phyloP scores from a whole-genome alignment of 2,113 vertebrate species.

The Salvelinus namaycush region DNA sequence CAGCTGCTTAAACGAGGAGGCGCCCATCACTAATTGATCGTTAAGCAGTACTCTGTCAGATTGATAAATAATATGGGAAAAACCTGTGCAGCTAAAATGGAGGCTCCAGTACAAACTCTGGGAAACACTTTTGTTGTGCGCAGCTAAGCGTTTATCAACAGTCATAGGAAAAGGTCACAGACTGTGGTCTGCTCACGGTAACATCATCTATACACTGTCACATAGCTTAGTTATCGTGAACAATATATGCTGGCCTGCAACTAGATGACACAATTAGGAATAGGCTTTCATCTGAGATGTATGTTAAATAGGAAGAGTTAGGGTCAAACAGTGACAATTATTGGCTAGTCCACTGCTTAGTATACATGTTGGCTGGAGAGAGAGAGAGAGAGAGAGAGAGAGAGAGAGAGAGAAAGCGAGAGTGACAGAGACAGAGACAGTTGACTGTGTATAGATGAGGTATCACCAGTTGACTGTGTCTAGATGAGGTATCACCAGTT shows the following conservation, averaged over 20 bases:
- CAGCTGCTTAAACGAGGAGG: conserved; percentile 9
- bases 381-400: background rate
- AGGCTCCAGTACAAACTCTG: background rate
- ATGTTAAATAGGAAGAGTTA: conserved; percentile 4
- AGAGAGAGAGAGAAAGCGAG: background rate
- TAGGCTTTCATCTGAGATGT: background rate
- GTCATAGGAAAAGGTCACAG: conserved; percentile 32
- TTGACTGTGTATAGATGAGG: too few species aligned
- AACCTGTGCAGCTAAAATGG: too few species aligned
- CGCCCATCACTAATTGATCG: conserved; percentile 24
- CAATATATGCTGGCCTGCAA: background rate
- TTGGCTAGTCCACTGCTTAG: background rate
- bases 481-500: too few species aligned
- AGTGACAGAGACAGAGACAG: too few species aligned
- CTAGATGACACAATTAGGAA: background rate
- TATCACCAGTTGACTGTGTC: too few species aligned
- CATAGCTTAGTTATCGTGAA: background rate
- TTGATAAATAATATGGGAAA: conserved; percentile 46
- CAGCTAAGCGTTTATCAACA: conserved; percentile 27
- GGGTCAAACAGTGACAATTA: conserved; percentile 22
- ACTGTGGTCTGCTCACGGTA: background rate
- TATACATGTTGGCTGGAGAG: background rate
- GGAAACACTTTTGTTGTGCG: background rate
- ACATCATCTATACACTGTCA: conserved; percentile 6
- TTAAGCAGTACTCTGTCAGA: conserved; percentile 11